These are phyloP conservation scores for Cryptotermes secundus DNA, from an alignment of 1,140 invertebrate genomes.

Conservation along the genomic window DNA sequence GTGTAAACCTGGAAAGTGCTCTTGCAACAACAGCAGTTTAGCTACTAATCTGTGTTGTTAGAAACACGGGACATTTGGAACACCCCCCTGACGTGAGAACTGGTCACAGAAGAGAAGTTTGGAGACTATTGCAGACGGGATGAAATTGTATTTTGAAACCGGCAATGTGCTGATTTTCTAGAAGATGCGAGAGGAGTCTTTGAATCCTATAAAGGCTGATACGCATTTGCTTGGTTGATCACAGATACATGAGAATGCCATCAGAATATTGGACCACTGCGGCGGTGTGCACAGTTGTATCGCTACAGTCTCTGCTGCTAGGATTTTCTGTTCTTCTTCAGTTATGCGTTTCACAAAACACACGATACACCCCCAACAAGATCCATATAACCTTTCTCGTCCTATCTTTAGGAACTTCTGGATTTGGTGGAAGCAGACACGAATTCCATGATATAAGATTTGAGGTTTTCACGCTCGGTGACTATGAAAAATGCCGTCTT, in stretches of 20 bases:
- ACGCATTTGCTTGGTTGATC: neutral
- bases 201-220: constrained; percentile 15
- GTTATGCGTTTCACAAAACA: neutral
- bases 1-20: neutral
- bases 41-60: neutral
- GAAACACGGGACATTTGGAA: neutral
- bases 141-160: neutral
- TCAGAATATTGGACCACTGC: neutral
- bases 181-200: neutral
- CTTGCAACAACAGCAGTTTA: neutral
- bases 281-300: neutral
- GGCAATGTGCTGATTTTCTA: neutral
- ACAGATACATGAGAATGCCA: constrained; percentile 19
- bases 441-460: neutral
- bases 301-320: neutral
- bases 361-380: neutral
- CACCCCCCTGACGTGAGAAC: neutral
- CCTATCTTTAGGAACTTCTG: neutral
- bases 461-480: too few species aligned
- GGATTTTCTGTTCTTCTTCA: neutral
- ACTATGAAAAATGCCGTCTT: too few species aligned
- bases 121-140: neutral
- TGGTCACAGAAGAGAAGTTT: neutral
- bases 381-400: neutral
- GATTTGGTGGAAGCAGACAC: neutral